Percentiles rank a stretch among this genome's conserved stretches.
Conservation (phyloP, 1,140 invertebrate genomes). For the Aphaenogaster rudis region DNA sequence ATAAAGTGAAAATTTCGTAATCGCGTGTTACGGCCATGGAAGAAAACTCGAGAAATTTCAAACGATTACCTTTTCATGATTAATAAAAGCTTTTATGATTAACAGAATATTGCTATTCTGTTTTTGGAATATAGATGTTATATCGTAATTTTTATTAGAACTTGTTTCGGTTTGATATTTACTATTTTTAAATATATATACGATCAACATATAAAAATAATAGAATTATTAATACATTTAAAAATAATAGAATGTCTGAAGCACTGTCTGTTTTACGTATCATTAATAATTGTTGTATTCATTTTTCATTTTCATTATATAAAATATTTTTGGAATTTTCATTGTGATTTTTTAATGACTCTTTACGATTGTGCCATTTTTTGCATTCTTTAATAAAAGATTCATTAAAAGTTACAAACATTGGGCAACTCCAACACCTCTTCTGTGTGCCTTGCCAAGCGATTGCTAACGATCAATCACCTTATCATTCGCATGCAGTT, state of each 20-base stretch:
- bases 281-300: background rate
- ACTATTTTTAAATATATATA: background rate
- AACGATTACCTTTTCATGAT: background rate
- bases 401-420: background rate
- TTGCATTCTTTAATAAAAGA: background rate
- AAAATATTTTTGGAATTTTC: background rate
- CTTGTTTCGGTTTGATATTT: background rate
- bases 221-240: too few relatives aligned
- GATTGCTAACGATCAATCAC: constrained; percentile 24
- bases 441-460: constrained; percentile 1
- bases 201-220: too few relatives aligned
- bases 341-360: constrained; percentile 3
- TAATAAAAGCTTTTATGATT: background rate
- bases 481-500: constrained; percentile 54
- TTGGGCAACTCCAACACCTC: background rate
- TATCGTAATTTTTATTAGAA: background rate
- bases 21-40: background rate
- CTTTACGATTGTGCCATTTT: background rate
- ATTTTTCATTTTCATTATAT: background rate
- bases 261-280: background rate
- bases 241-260: too few relatives aligned
- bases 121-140: background rate
- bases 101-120: background rate
- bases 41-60: background rate
- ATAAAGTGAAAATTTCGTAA: constrained; percentile 13